These are phyloP conservation scores for Sthenelais limicola DNA, from an alignment of 2,888 invertebrate genomes.

Conservation along the genomic window DNA sequence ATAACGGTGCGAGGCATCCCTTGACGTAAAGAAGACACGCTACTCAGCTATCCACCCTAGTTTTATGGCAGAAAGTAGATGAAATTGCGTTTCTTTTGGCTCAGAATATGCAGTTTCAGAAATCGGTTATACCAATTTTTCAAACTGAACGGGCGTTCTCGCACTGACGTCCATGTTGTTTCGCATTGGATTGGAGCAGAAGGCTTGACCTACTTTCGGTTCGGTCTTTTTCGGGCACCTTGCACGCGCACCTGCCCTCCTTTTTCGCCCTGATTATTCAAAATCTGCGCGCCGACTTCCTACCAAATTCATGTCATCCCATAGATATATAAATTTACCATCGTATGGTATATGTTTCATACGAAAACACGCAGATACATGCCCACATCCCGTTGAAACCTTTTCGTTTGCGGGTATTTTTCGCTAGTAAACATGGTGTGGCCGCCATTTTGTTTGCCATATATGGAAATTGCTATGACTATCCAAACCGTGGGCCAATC, in stretches of 20 bases:
- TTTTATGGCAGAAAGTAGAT: constrained; percentile 7
- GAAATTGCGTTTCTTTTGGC: not conserved
- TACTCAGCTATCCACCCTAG: too few relatives aligned
- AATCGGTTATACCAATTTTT: not conserved
- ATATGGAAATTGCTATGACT: constrained; percentile 43
- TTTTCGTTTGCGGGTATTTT: not conserved
- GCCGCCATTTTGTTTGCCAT: constrained; percentile 37
- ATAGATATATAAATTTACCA: constrained; percentile 24
- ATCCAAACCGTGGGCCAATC: constrained; percentile 34
- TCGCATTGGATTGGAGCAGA: not conserved
- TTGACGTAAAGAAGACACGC: too few relatives aligned
- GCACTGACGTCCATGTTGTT: not conserved
- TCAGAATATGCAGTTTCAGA: not conserved
- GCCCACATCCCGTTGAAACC: not conserved
- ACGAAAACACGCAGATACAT: not conserved
- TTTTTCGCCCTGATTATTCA: constrained; percentile 24
- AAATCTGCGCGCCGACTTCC: constrained; percentile 9
- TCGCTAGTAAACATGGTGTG: constrained; percentile 12
- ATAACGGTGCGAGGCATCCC: too few relatives aligned
- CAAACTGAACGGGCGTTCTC: not conserved
- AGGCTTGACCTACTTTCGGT: constrained; percentile 23
- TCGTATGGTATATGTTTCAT: constrained; percentile 14
- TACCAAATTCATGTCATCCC: not conserved
- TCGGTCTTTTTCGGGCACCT: constrained; percentile 27
- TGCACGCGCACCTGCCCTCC: constrained; percentile 30